Evolutionary conservation across 1,140 invertebrate species (phyloP).

Genomic region (Melitaea cinxia): DNA sequence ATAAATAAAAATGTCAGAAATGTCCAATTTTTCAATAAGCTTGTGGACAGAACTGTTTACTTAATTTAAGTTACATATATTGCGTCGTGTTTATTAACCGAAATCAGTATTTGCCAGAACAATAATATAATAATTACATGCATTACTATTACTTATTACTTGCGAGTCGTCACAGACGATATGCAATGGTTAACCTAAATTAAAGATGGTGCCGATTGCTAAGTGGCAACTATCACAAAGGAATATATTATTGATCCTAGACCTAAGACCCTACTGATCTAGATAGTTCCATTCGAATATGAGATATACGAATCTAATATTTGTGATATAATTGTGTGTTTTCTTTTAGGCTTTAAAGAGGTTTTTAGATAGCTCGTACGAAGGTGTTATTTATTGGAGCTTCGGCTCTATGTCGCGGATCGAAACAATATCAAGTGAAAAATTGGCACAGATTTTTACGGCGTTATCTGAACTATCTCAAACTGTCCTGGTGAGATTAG

Average conservation of each 20-base stretch:
- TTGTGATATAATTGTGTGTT: background rate
- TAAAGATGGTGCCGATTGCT: slow-evolving; percentile 4
- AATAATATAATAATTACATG: too few relatives aligned
- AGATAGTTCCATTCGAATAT: slow-evolving; percentile 3
- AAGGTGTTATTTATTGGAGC: slow-evolving; percentile 87
- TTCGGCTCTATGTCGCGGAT: slow-evolving; percentile 85
- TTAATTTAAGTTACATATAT: background rate
- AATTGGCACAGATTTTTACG: slow-evolving; percentile 75
- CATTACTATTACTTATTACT: background rate
- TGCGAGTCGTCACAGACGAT: background rate
- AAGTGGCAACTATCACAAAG: slow-evolving; percentile 7
- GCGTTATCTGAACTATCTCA: slow-evolving; percentile 80
- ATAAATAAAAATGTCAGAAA: too few relatives aligned
- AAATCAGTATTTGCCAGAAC: too few relatives aligned
- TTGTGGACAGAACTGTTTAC: background rate
- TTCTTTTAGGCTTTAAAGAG: slow-evolving; percentile 78
- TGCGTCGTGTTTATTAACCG: too few relatives aligned
- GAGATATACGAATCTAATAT: background rate
- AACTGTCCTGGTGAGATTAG: slow-evolving; percentile 83
- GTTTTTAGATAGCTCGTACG: slow-evolving; percentile 82
- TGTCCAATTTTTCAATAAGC: too few relatives aligned
- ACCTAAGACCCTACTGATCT: slow-evolving; percentile 33
- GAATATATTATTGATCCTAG: slow-evolving; percentile 1
- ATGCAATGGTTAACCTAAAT: slow-evolving; percentile 32
- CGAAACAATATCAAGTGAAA: slow-evolving; percentile 76